phyloP scores from a whole-genome alignment of 2,888 invertebrate species.

The Brachypterus glaber region DNA sequence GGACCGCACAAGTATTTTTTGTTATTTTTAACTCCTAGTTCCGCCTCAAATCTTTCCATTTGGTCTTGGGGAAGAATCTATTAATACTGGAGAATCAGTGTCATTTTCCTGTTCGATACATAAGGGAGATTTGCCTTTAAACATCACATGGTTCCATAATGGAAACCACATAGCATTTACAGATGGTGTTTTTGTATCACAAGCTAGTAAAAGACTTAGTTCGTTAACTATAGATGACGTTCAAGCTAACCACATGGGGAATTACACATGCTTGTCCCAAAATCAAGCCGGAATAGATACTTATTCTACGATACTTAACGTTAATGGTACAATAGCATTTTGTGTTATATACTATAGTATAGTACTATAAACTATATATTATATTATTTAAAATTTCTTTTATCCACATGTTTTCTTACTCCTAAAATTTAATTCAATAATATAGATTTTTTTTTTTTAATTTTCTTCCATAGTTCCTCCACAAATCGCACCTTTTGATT shows the following conservation, averaged over 20 bases:
- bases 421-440: too few relatives aligned
- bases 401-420: too few relatives aligned
- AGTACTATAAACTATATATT: too few relatives aligned
- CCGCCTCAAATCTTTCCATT: constrained; percentile 36
- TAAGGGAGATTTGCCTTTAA: constrained; percentile 66
- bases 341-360: too few relatives aligned
- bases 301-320: constrained; percentile 52
- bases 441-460: constrained; percentile 5
- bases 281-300: constrained; percentile 59
- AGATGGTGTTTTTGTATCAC: constrained; percentile 32
- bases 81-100: constrained; percentile 59
- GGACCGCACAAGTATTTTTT: constrained; percentile 2
- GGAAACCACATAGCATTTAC: constrained; percentile 43
- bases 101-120: constrained; percentile 59
- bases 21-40: constrained; percentile 25
- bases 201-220: constrained; percentile 49
- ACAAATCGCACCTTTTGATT: constrained; percentile 58
- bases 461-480: constrained; percentile 52
- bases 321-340: constrained; percentile 54
- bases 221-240: constrained; percentile 60
- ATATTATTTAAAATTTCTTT: too few relatives aligned
- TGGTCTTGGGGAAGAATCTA: constrained; percentile 47
- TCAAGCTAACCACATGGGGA: constrained; percentile 61
- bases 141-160: constrained; percentile 64
- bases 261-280: constrained; percentile 61